phyloP scores from a whole-genome alignment of 2,113 vertebrate species.

The Neolamprologus toae region DNA sequence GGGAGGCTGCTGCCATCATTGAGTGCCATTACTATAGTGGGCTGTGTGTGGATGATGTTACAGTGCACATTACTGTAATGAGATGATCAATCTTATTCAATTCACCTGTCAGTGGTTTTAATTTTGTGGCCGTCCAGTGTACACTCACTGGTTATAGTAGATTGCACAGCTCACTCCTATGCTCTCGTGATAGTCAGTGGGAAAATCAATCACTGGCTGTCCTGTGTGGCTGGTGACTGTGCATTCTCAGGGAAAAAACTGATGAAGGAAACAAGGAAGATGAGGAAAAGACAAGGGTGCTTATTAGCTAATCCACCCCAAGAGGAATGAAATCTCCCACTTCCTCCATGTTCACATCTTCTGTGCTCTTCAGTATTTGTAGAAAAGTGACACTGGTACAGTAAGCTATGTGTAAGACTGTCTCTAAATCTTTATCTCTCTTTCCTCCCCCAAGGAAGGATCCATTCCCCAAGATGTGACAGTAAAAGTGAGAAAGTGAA shows the following conservation, averaged over 20 bases:
- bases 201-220: conserved; percentile 36
- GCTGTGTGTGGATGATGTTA: neutral
- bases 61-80: neutral
- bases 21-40: neutral
- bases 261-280: neutral
- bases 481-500: neutral
- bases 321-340: neutral
- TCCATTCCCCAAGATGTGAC: neutral
- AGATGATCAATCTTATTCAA: neutral
- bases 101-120: neutral
- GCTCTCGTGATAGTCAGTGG: neutral
- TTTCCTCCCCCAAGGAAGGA: neutral
- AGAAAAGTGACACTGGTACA: neutral
- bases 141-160: neutral
- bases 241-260: neutral
- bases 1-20: neutral
- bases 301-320: conserved; percentile 42
- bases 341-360: neutral
- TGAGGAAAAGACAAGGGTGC: neutral
- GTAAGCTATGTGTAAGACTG: too few species aligned
- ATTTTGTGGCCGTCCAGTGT: neutral
- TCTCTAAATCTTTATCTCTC: neutral
- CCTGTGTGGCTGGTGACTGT: conserved; percentile 14
- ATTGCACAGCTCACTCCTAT: neutral
- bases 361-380: neutral